phyloP scores from a whole-genome alignment of 2,113 vertebrate genomes.

The Panthera leo region DNA sequence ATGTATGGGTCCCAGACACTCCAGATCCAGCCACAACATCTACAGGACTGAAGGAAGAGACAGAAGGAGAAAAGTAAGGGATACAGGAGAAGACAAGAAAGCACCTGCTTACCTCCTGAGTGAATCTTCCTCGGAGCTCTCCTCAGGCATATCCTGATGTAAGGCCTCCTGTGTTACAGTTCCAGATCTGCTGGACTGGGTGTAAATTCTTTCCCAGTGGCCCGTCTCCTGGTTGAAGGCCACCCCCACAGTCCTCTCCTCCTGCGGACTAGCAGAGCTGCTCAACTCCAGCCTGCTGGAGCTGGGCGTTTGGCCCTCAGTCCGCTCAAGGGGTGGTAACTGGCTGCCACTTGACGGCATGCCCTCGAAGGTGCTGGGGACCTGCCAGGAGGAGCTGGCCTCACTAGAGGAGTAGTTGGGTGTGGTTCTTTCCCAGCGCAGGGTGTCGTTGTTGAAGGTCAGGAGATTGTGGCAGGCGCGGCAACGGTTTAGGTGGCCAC shows the following conservation, averaged over 20 bases:
- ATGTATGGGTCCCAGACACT: neutral
- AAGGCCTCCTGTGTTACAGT: constrained; percentile 97
- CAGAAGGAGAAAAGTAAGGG: constrained; percentile 4
- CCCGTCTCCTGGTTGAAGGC: constrained; percentile 98
- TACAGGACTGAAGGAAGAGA: constrained; percentile 32
- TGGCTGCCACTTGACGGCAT: constrained; percentile 88
- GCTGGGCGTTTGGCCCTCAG: constrained; percentile 84
- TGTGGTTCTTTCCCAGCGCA: constrained; percentile 97
- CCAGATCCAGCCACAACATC: constrained; percentile 35
- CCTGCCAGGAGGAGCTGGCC: constrained; percentile 85
- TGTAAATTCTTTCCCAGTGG: constrained; percentile 96
- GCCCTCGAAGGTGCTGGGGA: constrained; percentile 87
- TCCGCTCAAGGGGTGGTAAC: constrained; percentile 87
- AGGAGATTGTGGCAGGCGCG: constrained; percentile 99
- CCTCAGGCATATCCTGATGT: constrained; percentile 98
- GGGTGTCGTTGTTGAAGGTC: constrained; percentile 98
- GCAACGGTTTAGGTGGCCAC: constrained; percentile 96
- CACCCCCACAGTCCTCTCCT: constrained; percentile 95
- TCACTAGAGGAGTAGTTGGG: constrained; percentile 90
- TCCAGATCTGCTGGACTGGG: constrained; percentile 90
- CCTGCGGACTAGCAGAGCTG: constrained; percentile 88
- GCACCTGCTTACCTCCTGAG: constrained; percentile 92
- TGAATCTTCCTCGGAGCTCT: constrained; percentile 97
- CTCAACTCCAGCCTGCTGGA: constrained; percentile 89
- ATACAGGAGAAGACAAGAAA: neutral